Base-by-base conservation (phyloP, 1,140 invertebrate genomes). In the Nephila pilipes region DNA sequence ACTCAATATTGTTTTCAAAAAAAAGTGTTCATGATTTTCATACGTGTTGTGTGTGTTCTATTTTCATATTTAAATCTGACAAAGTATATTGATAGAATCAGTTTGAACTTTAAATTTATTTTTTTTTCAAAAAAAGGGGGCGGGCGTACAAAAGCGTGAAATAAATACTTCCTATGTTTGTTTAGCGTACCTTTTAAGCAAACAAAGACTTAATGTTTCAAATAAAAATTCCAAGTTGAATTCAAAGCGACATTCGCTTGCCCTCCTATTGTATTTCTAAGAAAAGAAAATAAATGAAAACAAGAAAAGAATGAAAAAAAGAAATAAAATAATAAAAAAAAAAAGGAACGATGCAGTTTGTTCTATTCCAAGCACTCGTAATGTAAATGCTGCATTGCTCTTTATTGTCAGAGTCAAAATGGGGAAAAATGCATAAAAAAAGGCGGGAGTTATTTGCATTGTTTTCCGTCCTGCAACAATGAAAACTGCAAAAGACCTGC, bases 401-500 rank as follows among this genome's bases (percentile, higher is more conserved):
- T 90, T 90, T 90, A 90, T 81, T 58, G 89, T 90, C 57, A 20
- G 58, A 87, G 89, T 80, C 89, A 60, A 25, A 81, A 54, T n/a
- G 46, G 57, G 69, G 69, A 63, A 58, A 90, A 85, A 85, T 85
- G 46, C 54, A 58, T 85, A 60, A 58, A 60, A 58, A 88, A 65
- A 88, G 29, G 46, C 38, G 38, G 58, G 89, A 90, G 69, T 81
- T 90, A 90, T 90, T 79, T 90, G 89, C 89, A 90, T 90, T 90
- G 89, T 90, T 83, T 90, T 83, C 75, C n/a, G 32, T 55, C 16
- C 63, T 79, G 65, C 69, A 89, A 89, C 63, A 89, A 89, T 89
- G 87, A 90, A 83, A 90, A 32, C 89, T 90, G 89, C 69, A 90
- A 87, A 90, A 90, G 89, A 80, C 89, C 89, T 90, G 75, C 54